phyloP scores from a whole-genome alignment of 37 sponge, comb jelly and placozoan genomes.

The Theonella swinhoei region DNA sequence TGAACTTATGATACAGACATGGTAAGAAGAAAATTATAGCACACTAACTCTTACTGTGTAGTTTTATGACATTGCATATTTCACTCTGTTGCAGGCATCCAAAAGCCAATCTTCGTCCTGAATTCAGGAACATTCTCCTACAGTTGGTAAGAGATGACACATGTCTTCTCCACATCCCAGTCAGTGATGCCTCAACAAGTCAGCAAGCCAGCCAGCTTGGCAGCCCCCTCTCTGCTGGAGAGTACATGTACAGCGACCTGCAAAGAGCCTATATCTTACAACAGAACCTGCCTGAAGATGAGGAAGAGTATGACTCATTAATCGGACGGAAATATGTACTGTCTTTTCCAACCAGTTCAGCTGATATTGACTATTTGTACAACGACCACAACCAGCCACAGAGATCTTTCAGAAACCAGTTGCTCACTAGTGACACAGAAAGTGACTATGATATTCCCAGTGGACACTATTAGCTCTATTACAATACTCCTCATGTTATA shows the following conservation, averaged over 20 bases:
- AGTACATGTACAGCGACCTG: slow-evolving; percentile 29
- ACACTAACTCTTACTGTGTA: no score
- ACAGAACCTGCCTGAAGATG: not conserved
- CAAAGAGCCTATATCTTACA: not conserved
- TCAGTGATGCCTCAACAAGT: slow-evolving; percentile 19
- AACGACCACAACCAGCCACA: not conserved
- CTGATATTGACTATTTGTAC: slow-evolving; percentile 7
- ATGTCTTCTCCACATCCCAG: slow-evolving; percentile 10
- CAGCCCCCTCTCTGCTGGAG: not conserved
- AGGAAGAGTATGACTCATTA: slow-evolving; percentile 24
- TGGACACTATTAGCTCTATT: not conserved
- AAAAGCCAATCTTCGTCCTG: slow-evolving; percentile 2
- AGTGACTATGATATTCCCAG: not conserved
- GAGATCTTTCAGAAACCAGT: not conserved
- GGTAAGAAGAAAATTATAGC: no score
- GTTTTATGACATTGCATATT: no score
- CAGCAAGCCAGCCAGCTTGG: slow-evolving; percentile 27
- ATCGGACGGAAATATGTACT: slow-evolving; percentile 1
- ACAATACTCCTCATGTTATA: not conserved
- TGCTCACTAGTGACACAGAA: slow-evolving; percentile 8
- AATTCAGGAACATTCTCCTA: slow-evolving; percentile 30
- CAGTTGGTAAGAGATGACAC: slow-evolving; percentile 14
- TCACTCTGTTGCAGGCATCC: slow-evolving; percentile 56
- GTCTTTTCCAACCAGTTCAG: slow-evolving; percentile 31
- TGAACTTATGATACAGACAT: slow-evolving; percentile 30